These are phyloP conservation scores for Drosophila kepulauana DNA, from an alignment of 1,140 invertebrate species.

Conservation along the genomic window DNA sequence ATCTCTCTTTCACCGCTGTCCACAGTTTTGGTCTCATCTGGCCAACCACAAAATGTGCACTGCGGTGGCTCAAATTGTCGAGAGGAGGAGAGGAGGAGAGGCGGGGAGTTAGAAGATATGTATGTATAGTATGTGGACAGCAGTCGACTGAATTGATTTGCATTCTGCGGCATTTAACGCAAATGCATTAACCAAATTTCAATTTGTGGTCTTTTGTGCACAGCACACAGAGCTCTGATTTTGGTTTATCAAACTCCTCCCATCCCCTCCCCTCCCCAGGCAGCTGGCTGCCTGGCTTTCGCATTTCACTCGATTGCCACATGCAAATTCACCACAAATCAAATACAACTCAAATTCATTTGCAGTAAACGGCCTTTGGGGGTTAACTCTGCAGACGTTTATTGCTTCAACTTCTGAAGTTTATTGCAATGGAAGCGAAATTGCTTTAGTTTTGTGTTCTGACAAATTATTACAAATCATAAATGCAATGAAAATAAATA, in stretches of 20 bases:
- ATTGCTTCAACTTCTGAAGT: neutral
- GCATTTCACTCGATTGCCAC: too few species aligned
- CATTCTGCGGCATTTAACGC: constrained; percentile 37
- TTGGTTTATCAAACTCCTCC: too few species aligned
- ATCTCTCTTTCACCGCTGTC: neutral
- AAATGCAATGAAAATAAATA: too few species aligned
- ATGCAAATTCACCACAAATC: constrained; percentile 3
- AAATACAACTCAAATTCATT: neutral
- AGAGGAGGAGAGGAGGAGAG: neutral
- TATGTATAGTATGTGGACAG: neutral
- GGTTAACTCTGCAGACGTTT: neutral
- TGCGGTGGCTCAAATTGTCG: constrained; percentile 1
- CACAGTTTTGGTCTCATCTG: neutral
- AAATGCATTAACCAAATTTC: constrained; percentile 34
- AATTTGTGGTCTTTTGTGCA: constrained; percentile 19
- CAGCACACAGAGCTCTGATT: neutral
- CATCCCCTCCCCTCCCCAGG: neutral
- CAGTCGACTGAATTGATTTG: constrained; percentile 40
- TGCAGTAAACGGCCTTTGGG: neutral
- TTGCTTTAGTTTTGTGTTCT: too few species aligned
- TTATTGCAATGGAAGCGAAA: neutral
- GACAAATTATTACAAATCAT: too few species aligned
- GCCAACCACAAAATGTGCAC: constrained; percentile 19
- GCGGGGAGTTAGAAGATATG: neutral
- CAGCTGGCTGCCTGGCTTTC: too few species aligned